phyloP scores from a whole-genome alignment of 2,888 invertebrate species.

The Imbricaverruca yamaguchii region DNA sequence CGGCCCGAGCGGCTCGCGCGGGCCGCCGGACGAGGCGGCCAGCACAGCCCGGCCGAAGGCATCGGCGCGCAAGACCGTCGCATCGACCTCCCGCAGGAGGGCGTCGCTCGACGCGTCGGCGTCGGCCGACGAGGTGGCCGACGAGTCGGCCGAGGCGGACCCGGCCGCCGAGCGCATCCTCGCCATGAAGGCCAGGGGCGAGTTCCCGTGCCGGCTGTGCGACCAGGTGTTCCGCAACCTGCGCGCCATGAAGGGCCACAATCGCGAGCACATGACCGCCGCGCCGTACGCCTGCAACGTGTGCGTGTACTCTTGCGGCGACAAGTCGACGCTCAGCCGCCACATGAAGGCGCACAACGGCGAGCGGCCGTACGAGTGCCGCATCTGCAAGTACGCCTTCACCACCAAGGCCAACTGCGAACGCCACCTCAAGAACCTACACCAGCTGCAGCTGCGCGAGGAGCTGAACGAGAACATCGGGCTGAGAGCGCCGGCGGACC shows the following conservation, averaged over 20 bases:
- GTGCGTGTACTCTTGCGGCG: slow-evolving; percentile 80
- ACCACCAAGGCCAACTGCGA: slow-evolving; percentile 97
- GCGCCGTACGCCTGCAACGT: slow-evolving; percentile 82
- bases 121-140: slow-evolving; percentile 37
- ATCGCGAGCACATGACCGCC: slow-evolving; percentile 71
- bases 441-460: slow-evolving; percentile 74
- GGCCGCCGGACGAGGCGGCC: slow-evolving; percentile 35
- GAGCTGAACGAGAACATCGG: slow-evolving; percentile 83
- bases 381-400: slow-evolving; percentile 88
- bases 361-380: slow-evolving; percentile 88
- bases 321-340: slow-evolving; percentile 82
- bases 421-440: slow-evolving; percentile 83
- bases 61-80: background rate
- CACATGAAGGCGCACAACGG: slow-evolving; percentile 93
- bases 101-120: slow-evolving; percentile 34
- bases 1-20: slow-evolving; percentile 33
- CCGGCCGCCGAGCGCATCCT: slow-evolving; percentile 40
- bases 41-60: slow-evolving; percentile 41
- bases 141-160: slow-evolving; percentile 22
- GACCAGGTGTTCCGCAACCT: slow-evolving; percentile 78
- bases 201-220: slow-evolving; percentile 83
- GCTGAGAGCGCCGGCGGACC: slow-evolving; percentile 74
- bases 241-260: slow-evolving; percentile 82
- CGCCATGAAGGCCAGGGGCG: slow-evolving; percentile 78
- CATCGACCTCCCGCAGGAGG: no score